These are phyloP conservation scores for Otolemur garnettii DNA, from an alignment of 2,113 vertebrate genomes.

Conservation along the genomic window DNA sequence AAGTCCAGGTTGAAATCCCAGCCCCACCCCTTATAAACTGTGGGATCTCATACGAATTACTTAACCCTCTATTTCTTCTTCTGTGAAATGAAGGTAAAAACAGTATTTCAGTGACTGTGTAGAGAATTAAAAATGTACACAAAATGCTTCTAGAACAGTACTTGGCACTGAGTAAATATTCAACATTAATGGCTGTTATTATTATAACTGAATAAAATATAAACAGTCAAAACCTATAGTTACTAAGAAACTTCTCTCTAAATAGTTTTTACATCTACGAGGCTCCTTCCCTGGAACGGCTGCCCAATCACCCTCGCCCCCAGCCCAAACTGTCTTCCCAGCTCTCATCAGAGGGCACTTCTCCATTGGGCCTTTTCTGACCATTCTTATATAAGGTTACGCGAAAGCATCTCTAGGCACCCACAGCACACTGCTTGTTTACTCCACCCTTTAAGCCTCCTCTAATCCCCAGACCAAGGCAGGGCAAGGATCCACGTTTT, in stretches of 20 bases:
- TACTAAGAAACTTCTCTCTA: background rate
- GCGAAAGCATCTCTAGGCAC: background rate
- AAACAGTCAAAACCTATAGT: background rate
- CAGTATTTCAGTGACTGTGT: background rate
- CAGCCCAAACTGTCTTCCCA: background rate
- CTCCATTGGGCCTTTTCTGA: background rate
- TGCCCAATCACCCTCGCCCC: background rate
- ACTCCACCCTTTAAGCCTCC: background rate
- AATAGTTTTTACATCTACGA: background rate
- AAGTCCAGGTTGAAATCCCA: background rate
- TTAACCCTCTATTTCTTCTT: background rate
- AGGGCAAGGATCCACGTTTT: background rate
- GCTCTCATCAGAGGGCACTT: background rate
- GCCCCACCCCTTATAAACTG: background rate
- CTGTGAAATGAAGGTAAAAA: slow-evolving; percentile 31
- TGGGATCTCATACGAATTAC: background rate
- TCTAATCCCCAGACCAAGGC: background rate
- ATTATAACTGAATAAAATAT: slow-evolving; percentile 30
- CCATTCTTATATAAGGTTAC: background rate
- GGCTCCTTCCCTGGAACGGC: background rate
- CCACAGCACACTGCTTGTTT: background rate
- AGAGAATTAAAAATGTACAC: background rate
- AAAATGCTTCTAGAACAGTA: background rate
- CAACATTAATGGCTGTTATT: background rate
- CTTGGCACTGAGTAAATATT: background rate